Evolutionary conservation across 1,140 invertebrate genomes (phyloP), one percentile per base, ranked within the genome.

Genomic region (Eumeta japonica): DNA sequence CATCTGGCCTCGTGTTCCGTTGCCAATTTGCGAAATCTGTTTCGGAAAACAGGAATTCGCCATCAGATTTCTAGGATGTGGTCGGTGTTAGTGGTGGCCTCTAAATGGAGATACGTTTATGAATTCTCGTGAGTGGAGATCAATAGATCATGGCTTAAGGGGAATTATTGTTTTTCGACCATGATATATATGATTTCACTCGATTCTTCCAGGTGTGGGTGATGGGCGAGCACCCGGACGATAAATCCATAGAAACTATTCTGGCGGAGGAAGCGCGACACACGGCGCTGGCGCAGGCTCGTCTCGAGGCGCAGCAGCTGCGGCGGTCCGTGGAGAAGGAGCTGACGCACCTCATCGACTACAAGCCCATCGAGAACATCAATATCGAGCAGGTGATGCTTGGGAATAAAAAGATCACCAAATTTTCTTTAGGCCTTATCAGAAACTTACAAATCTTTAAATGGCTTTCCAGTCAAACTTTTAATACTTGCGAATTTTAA

Each of bases 181-280:
- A n/a, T n/a, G n/a, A n/a, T n/a, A n/a, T n/a, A n/a, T n/a, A n/a
- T n/a, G n/a, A n/a, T n/a, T n/a, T n/a, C n/a, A n/a, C 31, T 16
- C 31, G 10, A n/a, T 12, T 20, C 15, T 55, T 52, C 11, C 49
- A 76, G 73, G 73, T 79, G n/a, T 84, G 82, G 82, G 81, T 85
- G 29, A 83, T 85, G 81, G 83, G 82, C 0, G 83, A 84, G 44
- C 80, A 83, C 45, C 58, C 72, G 32, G 62, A 81, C 45, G 83
- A 84, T 53, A 77, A 78, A 50, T 76, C 70, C 4, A 83, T 84
- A 20, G 82, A 83, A 37, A 74, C 77, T 44, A 83, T 83, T 28
- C 48, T 84, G 7, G 77, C 78, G 31, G 77, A 81, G 40, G 82
- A 84, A 55, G 78, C 81, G 2, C 56, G 77, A 24, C 76, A 81